Conservation (phyloP, 1,140 invertebrate genomes). For the Archivesica marissinica region DNA sequence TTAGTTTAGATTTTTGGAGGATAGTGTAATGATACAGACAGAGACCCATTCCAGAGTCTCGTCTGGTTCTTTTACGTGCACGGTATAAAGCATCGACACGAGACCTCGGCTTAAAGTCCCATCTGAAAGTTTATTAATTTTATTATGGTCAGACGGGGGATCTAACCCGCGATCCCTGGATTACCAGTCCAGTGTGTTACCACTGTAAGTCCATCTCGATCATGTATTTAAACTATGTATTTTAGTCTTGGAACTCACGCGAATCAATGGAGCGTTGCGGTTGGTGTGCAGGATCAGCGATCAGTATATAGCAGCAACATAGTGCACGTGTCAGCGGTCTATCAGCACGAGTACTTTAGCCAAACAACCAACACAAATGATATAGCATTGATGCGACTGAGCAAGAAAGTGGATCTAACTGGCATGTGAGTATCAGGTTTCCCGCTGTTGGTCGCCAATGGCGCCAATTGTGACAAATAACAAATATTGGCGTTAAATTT, state of each 20-base stretch:
- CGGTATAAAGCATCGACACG: not conserved
- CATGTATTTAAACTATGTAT: not conserved
- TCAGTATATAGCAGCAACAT: conserved; percentile 66
- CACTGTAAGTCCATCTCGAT: not conserved
- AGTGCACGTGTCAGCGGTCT: conserved; percentile 55
- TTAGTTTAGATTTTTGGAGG: too few relatives aligned
- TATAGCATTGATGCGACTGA: conserved; percentile 73
- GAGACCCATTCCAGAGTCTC: not conserved
- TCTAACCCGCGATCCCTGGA: not conserved
- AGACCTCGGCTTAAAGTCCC: not conserved
- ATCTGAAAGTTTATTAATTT: not conserved
- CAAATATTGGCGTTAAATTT: too few relatives aligned
- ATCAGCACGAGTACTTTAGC: conserved; percentile 65
- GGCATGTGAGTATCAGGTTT: conserved; percentile 9
- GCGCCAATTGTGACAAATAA: too few relatives aligned
- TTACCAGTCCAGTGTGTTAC: not conserved
- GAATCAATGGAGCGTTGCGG: conserved; percentile 68
- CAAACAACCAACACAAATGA: conserved; percentile 65
- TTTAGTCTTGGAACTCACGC: conserved; percentile 6
- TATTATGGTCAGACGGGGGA: not conserved
- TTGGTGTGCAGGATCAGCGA: conserved; percentile 67
- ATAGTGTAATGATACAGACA: too few relatives aligned
- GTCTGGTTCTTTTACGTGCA: not conserved
- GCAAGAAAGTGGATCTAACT: conserved; percentile 63
- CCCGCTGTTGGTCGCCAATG: too few relatives aligned